A percentile compares a stretch with the other conserved stretches of the same genome.
phyloP scores from a whole-genome alignment of 2,113 vertebrate genomes.

The Malurus elegans region DNA sequence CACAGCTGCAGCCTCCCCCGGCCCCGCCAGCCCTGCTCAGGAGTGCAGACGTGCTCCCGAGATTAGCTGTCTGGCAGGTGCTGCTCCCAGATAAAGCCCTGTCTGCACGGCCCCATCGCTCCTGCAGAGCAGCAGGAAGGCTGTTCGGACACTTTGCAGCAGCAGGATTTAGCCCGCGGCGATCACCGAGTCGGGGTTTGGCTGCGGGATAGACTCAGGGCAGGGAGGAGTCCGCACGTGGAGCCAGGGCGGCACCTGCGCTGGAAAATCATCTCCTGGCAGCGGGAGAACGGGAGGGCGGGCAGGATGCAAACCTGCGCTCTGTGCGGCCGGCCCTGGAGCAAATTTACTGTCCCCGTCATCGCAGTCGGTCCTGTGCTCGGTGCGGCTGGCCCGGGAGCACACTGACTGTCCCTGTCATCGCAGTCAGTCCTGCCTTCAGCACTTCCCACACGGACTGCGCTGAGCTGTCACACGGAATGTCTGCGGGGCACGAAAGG shows the following conservation, averaged over 20 bases:
- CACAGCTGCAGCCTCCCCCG: not conserved
- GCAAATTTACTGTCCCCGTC: too few species aligned
- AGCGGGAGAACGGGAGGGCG: not conserved
- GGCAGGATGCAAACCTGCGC: not conserved
- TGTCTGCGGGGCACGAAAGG: rapidly evolving
- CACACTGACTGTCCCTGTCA: not conserved
- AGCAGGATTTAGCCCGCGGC: not conserved
- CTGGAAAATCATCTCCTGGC: not conserved
- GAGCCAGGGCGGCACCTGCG: not conserved
- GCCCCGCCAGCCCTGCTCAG: not conserved
- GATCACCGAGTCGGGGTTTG: rapidly evolving
- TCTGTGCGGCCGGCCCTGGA: too few species aligned
- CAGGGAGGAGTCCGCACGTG: not conserved
- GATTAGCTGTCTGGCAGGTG: not conserved
- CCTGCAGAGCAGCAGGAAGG: not conserved
- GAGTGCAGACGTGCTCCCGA: not conserved
- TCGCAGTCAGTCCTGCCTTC: rapidly evolving
- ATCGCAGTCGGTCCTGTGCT: not conserved
- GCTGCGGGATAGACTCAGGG: rapidly evolving
- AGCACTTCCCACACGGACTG: rapidly evolving
- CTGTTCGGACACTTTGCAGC: rapidly evolving
- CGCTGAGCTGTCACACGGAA: not conserved
- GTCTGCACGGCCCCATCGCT: rapidly evolving
- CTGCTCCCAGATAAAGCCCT: not conserved
- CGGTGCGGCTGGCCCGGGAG: not conserved